Evolutionary conservation across 2,797 vertebrate genomes (phyloP).

Genomic region (Lepidocolaptes lacrymiger): DNA sequence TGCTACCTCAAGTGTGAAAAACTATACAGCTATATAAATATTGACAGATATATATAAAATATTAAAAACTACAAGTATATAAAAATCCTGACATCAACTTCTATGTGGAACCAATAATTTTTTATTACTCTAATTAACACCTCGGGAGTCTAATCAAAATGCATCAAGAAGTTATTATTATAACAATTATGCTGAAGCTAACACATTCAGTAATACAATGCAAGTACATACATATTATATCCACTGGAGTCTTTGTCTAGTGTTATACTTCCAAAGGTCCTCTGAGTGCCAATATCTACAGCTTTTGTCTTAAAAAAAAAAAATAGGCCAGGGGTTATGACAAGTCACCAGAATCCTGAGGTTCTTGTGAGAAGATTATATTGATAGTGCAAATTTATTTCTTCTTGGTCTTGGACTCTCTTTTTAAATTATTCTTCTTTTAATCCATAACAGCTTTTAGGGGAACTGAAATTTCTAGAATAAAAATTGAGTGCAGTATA

Average conservation of each 20-base stretch:
- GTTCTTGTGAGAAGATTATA: neutral
- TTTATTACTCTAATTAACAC: neutral
- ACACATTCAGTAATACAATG: neutral
- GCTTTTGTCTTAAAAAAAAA: neutral
- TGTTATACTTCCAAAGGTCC: neutral
- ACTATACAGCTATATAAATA: too few relatives aligned
- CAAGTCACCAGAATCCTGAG: neutral
- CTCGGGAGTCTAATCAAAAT: neutral
- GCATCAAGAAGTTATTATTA: neutral
- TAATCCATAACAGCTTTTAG: neutral
- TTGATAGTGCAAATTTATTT: neutral
- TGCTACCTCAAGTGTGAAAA: too few relatives aligned
- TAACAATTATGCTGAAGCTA: neutral
- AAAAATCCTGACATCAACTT: neutral
- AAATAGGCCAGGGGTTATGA: neutral
- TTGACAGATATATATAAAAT: too few relatives aligned
- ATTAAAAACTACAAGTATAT: too few relatives aligned
- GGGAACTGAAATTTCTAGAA: neutral
- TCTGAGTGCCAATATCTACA: neutral
- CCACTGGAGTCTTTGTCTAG: neutral
- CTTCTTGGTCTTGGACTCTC: neutral
- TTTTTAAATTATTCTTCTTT: neutral
- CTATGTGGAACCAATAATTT: neutral
- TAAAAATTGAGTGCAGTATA: neutral
- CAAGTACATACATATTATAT: neutral